Evolutionary conservation across 2,888 invertebrate species (phyloP).

Genomic region (Patella caerulea): DNA sequence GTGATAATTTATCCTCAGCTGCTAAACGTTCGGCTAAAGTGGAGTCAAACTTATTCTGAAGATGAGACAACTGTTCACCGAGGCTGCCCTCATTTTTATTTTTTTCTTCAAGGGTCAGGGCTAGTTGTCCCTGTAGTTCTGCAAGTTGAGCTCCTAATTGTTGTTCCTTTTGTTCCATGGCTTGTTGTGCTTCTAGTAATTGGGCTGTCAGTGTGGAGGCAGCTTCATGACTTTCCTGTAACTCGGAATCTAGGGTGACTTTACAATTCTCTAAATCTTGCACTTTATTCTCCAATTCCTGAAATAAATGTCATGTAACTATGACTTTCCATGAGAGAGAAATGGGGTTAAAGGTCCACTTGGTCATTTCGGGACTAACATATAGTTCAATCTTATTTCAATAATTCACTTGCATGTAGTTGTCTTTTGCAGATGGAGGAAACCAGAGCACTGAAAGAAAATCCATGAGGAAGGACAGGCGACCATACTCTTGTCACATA

Average conservation of each 20-base stretch:
- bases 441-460: no score
- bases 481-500: no score
- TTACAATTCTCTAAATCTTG: constrained; percentile 60
- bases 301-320: constrained; percentile 1
- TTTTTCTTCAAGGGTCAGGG: constrained; percentile 48
- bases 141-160: constrained; percentile 71
- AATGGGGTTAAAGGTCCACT: not conserved
- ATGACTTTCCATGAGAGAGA: not conserved
- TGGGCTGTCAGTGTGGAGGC: constrained; percentile 32
- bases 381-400: no score
- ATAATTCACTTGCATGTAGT: no score
- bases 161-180: constrained; percentile 17
- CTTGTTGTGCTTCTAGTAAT: constrained; percentile 16
- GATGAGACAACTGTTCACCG: constrained; percentile 35
- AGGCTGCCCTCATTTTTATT: constrained; percentile 48
- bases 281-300: constrained; percentile 69
- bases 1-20: constrained; percentile 1
- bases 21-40: constrained; percentile 1
- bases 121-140: constrained; percentile 43
- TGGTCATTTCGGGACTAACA: no score
- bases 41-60: constrained; percentile 47
- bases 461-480: no score
- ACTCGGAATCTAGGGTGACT: constrained; percentile 47
- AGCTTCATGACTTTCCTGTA: constrained; percentile 38
- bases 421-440: no score